Evolutionary conservation across 2,113 vertebrate genomes (phyloP).

Genomic region (Pycnonotus jocosus): DNA sequence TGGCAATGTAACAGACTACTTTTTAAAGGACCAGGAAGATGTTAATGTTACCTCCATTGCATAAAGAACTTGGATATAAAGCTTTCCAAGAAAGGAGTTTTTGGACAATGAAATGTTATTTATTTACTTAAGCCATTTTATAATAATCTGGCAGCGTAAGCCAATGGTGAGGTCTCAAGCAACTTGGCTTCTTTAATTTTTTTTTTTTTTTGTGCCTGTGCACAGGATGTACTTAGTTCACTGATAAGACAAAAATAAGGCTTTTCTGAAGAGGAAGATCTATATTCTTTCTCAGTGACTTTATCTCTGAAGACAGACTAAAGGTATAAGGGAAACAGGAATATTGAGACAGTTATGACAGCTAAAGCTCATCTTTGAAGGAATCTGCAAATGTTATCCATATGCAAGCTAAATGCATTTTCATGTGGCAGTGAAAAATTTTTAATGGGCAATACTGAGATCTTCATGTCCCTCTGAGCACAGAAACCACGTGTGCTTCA

Average conservation of each 20-base stretch:
- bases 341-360: neutral
- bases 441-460: neutral
- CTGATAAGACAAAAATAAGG: slow-evolving; percentile 23
- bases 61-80: neutral
- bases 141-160: neutral
- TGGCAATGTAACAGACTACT: neutral
- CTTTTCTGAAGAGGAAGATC: neutral
- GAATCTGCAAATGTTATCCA: neutral
- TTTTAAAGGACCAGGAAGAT: slow-evolving; percentile 2
- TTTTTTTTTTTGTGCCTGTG: neutral
- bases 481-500: neutral
- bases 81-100: slow-evolving; percentile 12
- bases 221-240: slow-evolving; percentile 13
- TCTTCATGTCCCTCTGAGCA: neutral
- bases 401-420: neutral
- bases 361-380: neutral
- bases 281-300: neutral
- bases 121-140: slow-evolving; percentile 50
- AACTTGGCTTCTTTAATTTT: neutral
- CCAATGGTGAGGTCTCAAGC: neutral
- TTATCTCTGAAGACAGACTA: neutral
- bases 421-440: neutral
- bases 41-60: neutral
- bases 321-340: slow-evolving; percentile 4
- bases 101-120: neutral